phyloP scores from a whole-genome alignment of 2,888 invertebrate species.

The Amitus sp. region DNA sequence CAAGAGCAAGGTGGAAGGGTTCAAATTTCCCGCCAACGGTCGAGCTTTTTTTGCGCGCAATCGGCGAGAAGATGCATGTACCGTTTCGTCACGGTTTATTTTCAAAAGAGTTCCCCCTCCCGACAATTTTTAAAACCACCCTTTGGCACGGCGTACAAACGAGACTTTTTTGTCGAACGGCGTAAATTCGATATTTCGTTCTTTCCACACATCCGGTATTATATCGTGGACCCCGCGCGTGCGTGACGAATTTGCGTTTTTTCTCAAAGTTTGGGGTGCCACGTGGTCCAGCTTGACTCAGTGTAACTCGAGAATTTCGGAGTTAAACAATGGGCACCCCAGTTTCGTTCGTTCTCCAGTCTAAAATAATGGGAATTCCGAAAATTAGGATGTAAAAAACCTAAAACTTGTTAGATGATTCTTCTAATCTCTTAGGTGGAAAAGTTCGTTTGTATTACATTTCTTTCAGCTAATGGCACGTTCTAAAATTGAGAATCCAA shows the following conservation, averaged over 20 bases:
- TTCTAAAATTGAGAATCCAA: too few species aligned
- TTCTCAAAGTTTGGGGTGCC: constrained; percentile 49
- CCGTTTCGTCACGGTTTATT: constrained; percentile 25
- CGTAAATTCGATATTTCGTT: constrained; percentile 37
- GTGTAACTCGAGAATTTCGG: constrained; percentile 3
- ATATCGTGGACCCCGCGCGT: constrained; percentile 33
- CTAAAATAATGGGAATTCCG: too few species aligned
- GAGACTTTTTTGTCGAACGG: constrained; percentile 19
- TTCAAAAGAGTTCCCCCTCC: constrained; percentile 11
- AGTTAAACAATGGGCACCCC: not conserved
- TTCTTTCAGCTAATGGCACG: too few species aligned
- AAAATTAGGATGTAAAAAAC: too few species aligned
- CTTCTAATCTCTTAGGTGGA: too few species aligned
- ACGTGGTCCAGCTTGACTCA: not conserved
- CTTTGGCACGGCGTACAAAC: constrained; percentile 2
- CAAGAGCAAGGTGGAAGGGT: too few species aligned
- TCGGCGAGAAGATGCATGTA: not conserved
- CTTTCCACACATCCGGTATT: constrained; percentile 31
- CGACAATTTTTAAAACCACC: not conserved
- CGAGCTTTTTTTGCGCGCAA: constrained; percentile 24
- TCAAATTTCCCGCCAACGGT: not conserved
- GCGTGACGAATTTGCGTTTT: constrained; percentile 62
- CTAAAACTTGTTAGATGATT: too few species aligned
- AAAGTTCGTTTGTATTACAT: too few species aligned
- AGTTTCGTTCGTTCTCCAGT: too few species aligned